Percentiles rank a stretch among this genome's conserved stretches.
These are phyloP conservation scores for Mustelus asterias DNA, from an alignment of 2,113 vertebrate species.

Conservation along the genomic window DNA sequence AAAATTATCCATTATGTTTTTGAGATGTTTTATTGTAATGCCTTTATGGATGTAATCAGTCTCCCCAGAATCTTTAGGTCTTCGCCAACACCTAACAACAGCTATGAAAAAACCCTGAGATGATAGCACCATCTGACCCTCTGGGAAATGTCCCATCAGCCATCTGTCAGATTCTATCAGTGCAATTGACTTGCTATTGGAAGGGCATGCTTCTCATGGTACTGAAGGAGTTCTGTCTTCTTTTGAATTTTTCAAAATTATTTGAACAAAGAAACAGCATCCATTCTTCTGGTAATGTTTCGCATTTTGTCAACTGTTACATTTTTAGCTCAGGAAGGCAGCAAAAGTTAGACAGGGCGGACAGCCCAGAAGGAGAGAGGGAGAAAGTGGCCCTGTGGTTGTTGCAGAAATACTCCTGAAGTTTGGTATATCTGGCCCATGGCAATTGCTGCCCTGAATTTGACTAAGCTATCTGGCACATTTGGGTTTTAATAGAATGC, in stretches of 20 bases:
- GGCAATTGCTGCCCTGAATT: not conserved
- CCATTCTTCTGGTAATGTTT: not conserved
- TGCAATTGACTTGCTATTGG: not conserved
- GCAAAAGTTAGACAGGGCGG: not conserved
- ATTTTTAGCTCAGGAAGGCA: not conserved
- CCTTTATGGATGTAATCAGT: not conserved
- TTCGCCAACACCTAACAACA: not conserved
- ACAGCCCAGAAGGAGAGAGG: not conserved
- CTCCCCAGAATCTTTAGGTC: not conserved
- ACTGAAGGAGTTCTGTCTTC: not conserved
- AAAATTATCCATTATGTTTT: not conserved
- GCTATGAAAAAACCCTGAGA: not conserved
- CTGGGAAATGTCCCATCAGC: not conserved
- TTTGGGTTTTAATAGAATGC: not conserved
- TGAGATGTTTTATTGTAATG: not conserved
- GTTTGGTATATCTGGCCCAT: not conserved
- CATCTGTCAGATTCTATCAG: not conserved
- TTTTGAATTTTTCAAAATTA: not conserved
- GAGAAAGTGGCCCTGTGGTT: not conserved
- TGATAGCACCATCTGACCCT: not conserved
- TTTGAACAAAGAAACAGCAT: not conserved
- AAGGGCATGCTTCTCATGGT: not conserved
- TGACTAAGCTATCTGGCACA: not conserved
- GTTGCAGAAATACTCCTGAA: not conserved
- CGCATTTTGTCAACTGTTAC: not conserved